These are phyloP conservation scores for Drosophila setosimentum DNA, from an alignment of 2,888 invertebrate genomes.

Conservation along the genomic window DNA sequence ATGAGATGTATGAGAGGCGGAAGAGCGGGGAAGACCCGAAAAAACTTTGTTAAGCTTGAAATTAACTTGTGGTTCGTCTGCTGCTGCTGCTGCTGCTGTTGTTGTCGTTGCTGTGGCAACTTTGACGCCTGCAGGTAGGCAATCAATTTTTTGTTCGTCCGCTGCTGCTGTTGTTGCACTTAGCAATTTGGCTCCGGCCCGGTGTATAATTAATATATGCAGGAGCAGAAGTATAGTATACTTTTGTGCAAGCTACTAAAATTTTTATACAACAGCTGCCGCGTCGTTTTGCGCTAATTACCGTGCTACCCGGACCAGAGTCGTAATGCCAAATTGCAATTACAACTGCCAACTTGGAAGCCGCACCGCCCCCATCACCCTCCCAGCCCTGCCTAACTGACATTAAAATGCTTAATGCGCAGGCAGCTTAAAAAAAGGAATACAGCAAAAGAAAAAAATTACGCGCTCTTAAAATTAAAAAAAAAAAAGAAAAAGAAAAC, in stretches of 20 bases:
- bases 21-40: constrained; percentile 11
- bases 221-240: constrained; percentile 50
- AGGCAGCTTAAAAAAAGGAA: constrained; percentile 48
- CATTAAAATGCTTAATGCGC: constrained; percentile 83
- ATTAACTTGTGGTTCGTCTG: constrained; percentile 79
- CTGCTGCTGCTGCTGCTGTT: constrained; percentile 5
- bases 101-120: constrained; percentile 59
- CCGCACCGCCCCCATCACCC: constrained; percentile 8
- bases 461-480: constrained; percentile 66
- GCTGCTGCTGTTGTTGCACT: constrained; percentile 56
- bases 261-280: constrained; percentile 78
- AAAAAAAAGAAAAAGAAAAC: constrained; percentile 41
- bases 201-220: constrained; percentile 75
- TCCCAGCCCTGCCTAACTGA: constrained; percentile 56
- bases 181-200: constrained; percentile 62
- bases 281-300: constrained; percentile 80
- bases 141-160: constrained; percentile 64
- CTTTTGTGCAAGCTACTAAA: constrained; percentile 71
- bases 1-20: constrained; percentile 1
- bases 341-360: constrained; percentile 66
- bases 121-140: constrained; percentile 79
- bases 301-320: constrained; percentile 59
- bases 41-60: constrained; percentile 78
- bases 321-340: constrained; percentile 80
- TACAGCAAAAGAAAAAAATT: constrained; percentile 35